Base-by-base conservation (phyloP, 1,140 invertebrate species). In the Zaprionus taronus region DNA sequence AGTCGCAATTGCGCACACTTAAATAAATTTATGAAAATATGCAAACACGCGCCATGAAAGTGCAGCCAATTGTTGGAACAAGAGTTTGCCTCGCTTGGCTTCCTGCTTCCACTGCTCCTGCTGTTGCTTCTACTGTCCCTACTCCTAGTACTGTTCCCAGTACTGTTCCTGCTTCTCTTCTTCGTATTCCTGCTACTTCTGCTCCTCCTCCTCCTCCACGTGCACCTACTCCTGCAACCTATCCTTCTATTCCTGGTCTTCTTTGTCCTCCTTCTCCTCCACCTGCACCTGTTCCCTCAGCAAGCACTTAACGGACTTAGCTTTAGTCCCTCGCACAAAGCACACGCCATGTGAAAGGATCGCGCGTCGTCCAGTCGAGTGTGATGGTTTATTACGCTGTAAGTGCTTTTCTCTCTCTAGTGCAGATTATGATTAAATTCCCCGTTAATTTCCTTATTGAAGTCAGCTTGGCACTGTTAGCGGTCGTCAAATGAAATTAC, bases 11-110 rank as follows among this genome's bases (percentile, higher is more conserved):
- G 63, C 36, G 69, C 62, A 22, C 75, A 73, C 70, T 73, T 53
- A 60, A 70, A 31, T 15, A 69, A 79, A 71, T 79, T 76, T 79
- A 76, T 79, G 67, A 74, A 78, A 61, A 55, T 73, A 73, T 73
- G 56, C 64, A 68, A 77, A 67, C 65, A 67, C 65, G 64, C 47
- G 15, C 24, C 7, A 11, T 7, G 20, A 56, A 65, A 75, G 60
- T 75, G 72, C 72, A 70, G 47, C 72, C 76, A 70, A 79, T 79
- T 65, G 66, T 57, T 55, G 63, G 15, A 17, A 38, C 17, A 34
- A 41, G 34, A 58, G 47, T 55, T 4, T 11, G 15, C 9, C 11
- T 61, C 26, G 31, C 24, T 57, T 47, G 28, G 63, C 15, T 55
- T 20, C 20, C 22, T 20, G 4, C 41, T 17, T 6, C 47, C 11